phyloP scores from a whole-genome alignment of 2,888 invertebrate genomes.

The Pterobdella sp. region DNA sequence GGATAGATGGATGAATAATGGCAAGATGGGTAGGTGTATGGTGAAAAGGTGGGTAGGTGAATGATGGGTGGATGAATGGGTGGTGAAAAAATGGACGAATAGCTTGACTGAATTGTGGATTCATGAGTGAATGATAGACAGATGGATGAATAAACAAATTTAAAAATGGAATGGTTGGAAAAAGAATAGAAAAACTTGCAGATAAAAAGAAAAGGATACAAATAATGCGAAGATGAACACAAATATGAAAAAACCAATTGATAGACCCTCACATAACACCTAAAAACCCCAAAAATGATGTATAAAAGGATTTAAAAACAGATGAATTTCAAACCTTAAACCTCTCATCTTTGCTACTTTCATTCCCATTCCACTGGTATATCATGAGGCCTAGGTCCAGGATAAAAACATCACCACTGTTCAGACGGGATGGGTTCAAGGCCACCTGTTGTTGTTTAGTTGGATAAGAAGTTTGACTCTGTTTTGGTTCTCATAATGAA shows the following conservation, averaged over 20 bases:
- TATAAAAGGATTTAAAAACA: background rate
- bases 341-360: conserved; percentile 47
- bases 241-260: background rate
- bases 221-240: background rate
- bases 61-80: background rate
- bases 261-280: background rate
- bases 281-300: background rate
- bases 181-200: too few species aligned
- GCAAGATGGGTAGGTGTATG: background rate
- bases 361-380: conserved; percentile 47
- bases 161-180: background rate
- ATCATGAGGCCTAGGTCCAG: conserved; percentile 45
- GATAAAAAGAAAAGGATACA: too few species aligned
- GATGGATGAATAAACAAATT: background rate
- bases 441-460: conserved; percentile 33
- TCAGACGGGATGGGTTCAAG: conserved; percentile 36
- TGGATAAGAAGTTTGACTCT: background rate
- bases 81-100: too few species aligned
- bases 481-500: background rate
- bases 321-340: conserved; percentile 40
- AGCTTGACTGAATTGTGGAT: too few species aligned
- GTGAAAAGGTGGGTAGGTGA: background rate
- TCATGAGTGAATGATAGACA: background rate
- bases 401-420: conserved; percentile 47
- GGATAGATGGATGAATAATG: background rate